Percentiles rank a stretch among this genome's conserved stretches.
Evolutionary conservation across 2,113 vertebrate species (phyloP).

Genomic region (Prunella fulvescens): DNA sequence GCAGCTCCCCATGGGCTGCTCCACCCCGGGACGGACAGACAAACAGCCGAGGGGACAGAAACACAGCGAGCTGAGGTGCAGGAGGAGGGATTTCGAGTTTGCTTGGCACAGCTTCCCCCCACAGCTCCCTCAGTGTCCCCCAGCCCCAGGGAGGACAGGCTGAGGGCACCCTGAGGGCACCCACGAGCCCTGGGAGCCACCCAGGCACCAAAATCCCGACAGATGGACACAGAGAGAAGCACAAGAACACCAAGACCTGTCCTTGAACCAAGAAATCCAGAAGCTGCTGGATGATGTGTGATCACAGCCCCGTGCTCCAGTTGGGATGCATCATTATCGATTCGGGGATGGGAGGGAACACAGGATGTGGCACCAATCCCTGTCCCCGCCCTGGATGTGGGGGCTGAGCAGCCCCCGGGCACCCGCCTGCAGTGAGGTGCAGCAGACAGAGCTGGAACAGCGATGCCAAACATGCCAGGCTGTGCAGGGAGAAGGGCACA

Average conservation of each 20-base stretch:
- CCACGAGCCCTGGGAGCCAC: rapidly evolving
- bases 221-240: not conserved
- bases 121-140: not conserved
- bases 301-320: not conserved
- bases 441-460: rapidly evolving
- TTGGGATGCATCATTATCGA: rapidly evolving
- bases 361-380: rapidly evolving
- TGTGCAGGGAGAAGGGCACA: rapidly evolving
- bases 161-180: rapidly evolving
- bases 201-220: rapidly evolving
- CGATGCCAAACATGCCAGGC: rapidly evolving
- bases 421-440: not conserved
- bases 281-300: not conserved
- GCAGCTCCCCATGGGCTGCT: rapidly evolving
- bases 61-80: not conserved
- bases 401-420: not conserved
- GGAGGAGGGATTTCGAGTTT: not conserved
- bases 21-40: not conserved
- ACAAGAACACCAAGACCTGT: not conserved
- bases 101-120: not conserved
- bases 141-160: not conserved
- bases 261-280: not conserved
- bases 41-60: not conserved
- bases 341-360: rapidly evolving
- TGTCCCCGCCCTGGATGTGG: rapidly evolving